A percentile compares a stretch with the other conserved stretches of the same genome.
Conservation (phyloP, 2,888 invertebrate genomes). For the Galerucella pusilla region DNA sequence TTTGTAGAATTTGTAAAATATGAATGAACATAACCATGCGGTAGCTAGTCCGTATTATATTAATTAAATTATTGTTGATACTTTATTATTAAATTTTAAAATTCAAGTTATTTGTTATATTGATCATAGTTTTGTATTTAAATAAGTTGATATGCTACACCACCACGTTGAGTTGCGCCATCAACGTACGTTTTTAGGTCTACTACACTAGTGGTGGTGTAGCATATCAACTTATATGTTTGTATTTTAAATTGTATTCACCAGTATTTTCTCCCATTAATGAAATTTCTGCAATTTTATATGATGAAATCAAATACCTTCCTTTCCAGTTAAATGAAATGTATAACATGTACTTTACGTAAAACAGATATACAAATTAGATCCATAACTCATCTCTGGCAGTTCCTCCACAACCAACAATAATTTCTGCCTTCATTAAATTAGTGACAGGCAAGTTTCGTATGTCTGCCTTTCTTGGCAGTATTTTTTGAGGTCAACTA, state of each 20-base stretch:
- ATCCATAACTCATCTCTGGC: no score
- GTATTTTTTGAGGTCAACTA: no score
- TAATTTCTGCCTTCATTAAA: background rate
- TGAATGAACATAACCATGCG: conserved; percentile 24
- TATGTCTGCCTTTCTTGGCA: no score
- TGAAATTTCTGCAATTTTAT: background rate
- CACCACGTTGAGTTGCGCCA: no score
- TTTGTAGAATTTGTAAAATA: conserved; percentile 27
- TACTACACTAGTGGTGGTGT: no score
- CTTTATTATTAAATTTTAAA: conserved; percentile 30
- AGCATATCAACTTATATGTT: background rate
- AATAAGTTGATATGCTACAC: background rate
- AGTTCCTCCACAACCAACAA: background rate
- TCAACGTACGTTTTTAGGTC: no score
- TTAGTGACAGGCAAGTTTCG: background rate
- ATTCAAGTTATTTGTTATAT: conserved; percentile 34
- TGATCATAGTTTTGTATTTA: conserved; percentile 10
- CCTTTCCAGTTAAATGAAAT: no score
- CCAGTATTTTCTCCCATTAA: background rate
- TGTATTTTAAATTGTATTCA: background rate
- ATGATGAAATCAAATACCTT: background rate
- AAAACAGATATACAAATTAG: no score
- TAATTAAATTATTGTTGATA: conserved; percentile 29
- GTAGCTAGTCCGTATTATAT: conserved; percentile 36
- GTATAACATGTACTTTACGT: no score